Evolutionary conservation across 2,797 vertebrate genomes (phyloP), one percentile per base, ranked within the genome.

Genomic region (Heliangelus exortis): DNA sequence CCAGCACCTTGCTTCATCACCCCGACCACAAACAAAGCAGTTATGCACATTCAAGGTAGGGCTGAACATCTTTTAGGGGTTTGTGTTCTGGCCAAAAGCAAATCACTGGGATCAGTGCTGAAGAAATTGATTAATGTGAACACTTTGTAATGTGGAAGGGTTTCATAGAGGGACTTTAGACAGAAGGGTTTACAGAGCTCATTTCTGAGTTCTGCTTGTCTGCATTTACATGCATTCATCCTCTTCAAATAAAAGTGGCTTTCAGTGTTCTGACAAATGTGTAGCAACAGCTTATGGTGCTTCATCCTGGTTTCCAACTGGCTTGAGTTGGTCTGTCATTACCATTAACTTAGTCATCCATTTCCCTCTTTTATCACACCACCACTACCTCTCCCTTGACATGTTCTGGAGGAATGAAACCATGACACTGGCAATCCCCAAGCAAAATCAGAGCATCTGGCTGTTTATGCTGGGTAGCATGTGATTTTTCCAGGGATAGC

Each of bases 1-100:
- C 67, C 48, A 75, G 5, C 48, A 61, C 28, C 50, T 58, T 71
- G 5, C 12, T 29, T 84, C 1, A 0, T 65, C 41, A 53, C 25
- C 36, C 6, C 2, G 25, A 26, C 12, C 3, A 1, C 57, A 63
- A 45, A 54, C 11, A 53, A 78, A 67, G 20, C 26, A 51, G 41
- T 12, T 28, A 29, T 9, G 4, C 8, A 43, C 5, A 7, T 15
- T 47, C 23, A 8, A n/a, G 16, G 8, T 1, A 83, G 34, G 28
- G n/a, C 48, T 66, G 22, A 81, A 74, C 0, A 2, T 9, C 11
- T 53, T 75, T 23, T 0, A 0, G 6, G 1, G 7, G 6, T 21
- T 63, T 43, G 9, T 68, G 15, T 36, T 57, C 62, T 47, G 33
- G 14, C 26, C 28, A 53, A 31, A 82, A 68, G 20, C 10, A 84